A percentile compares a stretch with the other conserved stretches of the same genome.
These are phyloP conservation scores for Anarsia innoxiella DNA, from an alignment of 2,888 invertebrate species.

Conservation along the genomic window DNA sequence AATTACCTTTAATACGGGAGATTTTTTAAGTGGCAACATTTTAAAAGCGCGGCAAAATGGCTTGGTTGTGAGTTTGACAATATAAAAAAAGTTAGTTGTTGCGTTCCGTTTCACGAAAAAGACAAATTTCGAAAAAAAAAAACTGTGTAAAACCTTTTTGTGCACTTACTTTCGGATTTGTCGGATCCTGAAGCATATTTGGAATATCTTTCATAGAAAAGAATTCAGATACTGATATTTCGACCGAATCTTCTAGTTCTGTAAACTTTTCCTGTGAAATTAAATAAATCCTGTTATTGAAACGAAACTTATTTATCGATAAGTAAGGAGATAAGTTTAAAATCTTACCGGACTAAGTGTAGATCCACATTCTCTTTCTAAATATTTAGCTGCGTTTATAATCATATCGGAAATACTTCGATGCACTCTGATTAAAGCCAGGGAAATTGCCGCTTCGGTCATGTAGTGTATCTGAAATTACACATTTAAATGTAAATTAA, in stretches of 20 bases:
- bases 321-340: no score
- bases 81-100: slow-evolving; percentile 5
- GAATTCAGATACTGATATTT: slow-evolving; percentile 65
- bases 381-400: slow-evolving; percentile 57
- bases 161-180: slow-evolving; percentile 61
- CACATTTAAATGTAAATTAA: no score
- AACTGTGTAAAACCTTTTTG: not conserved
- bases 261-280: slow-evolving; percentile 62
- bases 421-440: slow-evolving; percentile 68
- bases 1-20: slow-evolving; percentile 4
- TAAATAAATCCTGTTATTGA: no score
- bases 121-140: not conserved
- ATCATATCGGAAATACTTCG: slow-evolving; percentile 68
- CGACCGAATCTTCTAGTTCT: slow-evolving; percentile 66
- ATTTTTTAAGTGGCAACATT: not conserved
- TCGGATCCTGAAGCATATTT: slow-evolving; percentile 64
- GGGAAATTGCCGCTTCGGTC: slow-evolving; percentile 74
- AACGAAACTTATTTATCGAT: no score
- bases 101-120: slow-evolving; percentile 18
- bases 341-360: slow-evolving; percentile 35
- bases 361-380: slow-evolving; percentile 61
- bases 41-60: slow-evolving; percentile 3
- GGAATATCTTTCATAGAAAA: slow-evolving; percentile 73
- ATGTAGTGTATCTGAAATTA: slow-evolving; percentile 74
- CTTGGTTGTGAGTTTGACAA: not conserved